Conservation (phyloP, 2,888 invertebrate genomes). For the Steromphala cineraria region DNA sequence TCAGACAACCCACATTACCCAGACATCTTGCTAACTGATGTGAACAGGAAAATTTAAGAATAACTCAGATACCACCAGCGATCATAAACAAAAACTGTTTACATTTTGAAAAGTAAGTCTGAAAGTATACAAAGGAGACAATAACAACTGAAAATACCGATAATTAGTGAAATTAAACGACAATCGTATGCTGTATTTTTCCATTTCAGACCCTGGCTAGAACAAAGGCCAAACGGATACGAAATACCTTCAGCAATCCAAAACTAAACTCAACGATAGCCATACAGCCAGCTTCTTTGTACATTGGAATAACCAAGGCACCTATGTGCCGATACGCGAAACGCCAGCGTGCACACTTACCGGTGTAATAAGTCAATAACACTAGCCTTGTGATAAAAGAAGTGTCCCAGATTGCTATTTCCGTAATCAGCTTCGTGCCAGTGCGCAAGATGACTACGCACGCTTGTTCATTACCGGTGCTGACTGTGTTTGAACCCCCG, state of each 20-base stretch:
- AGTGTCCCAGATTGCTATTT: slow-evolving; percentile 18
- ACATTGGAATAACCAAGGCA: background rate
- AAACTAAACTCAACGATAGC: background rate
- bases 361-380: slow-evolving; percentile 22
- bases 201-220: slow-evolving; percentile 6
- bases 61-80: too few relatives aligned
- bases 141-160: too few relatives aligned
- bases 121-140: too few relatives aligned
- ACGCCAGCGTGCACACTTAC: slow-evolving; percentile 9
- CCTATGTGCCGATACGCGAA: slow-evolving; percentile 15
- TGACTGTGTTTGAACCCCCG: background rate
- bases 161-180: background rate
- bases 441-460: slow-evolving; percentile 8
- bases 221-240: slow-evolving; percentile 5
- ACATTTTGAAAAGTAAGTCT: too few relatives aligned
- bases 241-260: background rate
- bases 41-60: too few relatives aligned
- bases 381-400: slow-evolving; percentile 9
- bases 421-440: slow-evolving; percentile 9
- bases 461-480: background rate
- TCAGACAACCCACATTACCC: too few relatives aligned
- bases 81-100: too few relatives aligned
- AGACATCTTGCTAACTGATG: too few relatives aligned
- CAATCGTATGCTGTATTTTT: background rate
- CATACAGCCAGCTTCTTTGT: background rate